Evolutionary conservation across 1,140 invertebrate genomes (phyloP), one percentile per base, ranked within the genome.

Genomic region (Zaprionus nigranus): DNA sequence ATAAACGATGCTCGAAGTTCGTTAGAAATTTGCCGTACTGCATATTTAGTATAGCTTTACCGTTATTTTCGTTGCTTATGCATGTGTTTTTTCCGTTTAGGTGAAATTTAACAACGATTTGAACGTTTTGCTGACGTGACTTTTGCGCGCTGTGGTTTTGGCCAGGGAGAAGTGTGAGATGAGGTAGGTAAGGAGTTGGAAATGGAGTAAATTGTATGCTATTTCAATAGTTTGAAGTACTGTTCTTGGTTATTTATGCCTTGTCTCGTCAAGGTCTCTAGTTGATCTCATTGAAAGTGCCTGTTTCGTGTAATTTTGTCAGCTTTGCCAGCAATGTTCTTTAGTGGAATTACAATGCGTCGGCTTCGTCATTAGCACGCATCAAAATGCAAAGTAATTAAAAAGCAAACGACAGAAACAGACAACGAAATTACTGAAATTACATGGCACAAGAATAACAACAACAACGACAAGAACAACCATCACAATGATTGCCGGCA

Each of bases 401-500:
- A 77, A 77, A 67, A 68, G 26, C 26, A 40, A 77, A 74, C 69
- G 62, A 61, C 70, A 73, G 59, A 43, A 58, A 36, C 63, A 67
- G 61, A 38, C 74, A 72, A 61, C 60, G 54, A 71, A 75, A 75
- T 75, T 71, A 75, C 73, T 53, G 67, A 75, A 75, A 75, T 71
- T 75, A 71, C 73, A 75, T 75, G 73, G 26, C 46, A 62, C 38
- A 70, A 75, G 65, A 61, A 49, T 28, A 58, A 49, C 36, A 38
- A 49, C 36, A 38, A 60, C 36, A 36, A 60, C 38, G 38, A 15
- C 36, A 60, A 26, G 46, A 60, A 7, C 61, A 71, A 57, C 40
- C 75, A 70, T 78, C 78, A 84, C 84, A 78, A 87, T 70, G 54
- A 84, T 88, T 81, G 88, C 88, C 88, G 78, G 66, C 70, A 61